These are phyloP conservation scores for Cataglyphis livida DNA, from an alignment of 2,888 invertebrate genomes.

Conservation along the genomic window DNA sequence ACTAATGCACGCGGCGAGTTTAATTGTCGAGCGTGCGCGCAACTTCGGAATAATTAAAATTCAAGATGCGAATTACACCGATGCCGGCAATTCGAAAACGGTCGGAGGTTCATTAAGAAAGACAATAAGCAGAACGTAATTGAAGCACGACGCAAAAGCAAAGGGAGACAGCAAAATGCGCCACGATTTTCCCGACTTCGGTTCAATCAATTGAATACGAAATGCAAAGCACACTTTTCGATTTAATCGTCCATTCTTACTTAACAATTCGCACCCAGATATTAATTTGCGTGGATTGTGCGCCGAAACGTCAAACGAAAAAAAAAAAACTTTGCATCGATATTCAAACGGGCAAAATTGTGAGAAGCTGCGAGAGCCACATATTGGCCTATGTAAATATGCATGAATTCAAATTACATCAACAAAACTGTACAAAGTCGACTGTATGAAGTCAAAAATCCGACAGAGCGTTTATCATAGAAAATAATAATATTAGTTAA, in stretches of 20 bases:
- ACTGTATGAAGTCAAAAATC: conserved; percentile 63
- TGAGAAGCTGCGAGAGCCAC: background rate
- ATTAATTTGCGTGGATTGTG: conserved; percentile 52
- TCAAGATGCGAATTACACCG: conserved; percentile 66
- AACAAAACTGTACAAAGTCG: background rate
- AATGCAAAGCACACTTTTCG: conserved; percentile 56
- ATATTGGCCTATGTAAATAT: conserved; percentile 44
- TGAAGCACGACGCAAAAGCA: conserved; percentile 16
- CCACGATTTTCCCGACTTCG: conserved; percentile 38
- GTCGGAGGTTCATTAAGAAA: conserved; percentile 65
- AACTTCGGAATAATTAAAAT: conserved; percentile 69
- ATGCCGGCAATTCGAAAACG: conserved; percentile 62
- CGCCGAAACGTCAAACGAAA: background rate
- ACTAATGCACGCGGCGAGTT: conserved; percentile 18
- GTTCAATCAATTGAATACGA: conserved; percentile 60
- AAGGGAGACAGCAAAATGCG: conserved; percentile 40
- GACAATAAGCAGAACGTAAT: conserved; percentile 68
- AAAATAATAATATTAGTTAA: conserved; percentile 15
- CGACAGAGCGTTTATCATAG: background rate
- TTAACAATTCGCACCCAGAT: conserved; percentile 46
- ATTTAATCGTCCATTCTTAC: conserved; percentile 43
- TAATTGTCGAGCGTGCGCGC: conserved; percentile 49
- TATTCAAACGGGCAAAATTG: conserved; percentile 44
- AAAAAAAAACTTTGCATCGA: conserved; percentile 32
- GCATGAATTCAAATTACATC: conserved; percentile 27